Evolutionary conservation across 2,113 vertebrate genomes (phyloP).

Genomic region (Corythoichthys intestinalis): DNA sequence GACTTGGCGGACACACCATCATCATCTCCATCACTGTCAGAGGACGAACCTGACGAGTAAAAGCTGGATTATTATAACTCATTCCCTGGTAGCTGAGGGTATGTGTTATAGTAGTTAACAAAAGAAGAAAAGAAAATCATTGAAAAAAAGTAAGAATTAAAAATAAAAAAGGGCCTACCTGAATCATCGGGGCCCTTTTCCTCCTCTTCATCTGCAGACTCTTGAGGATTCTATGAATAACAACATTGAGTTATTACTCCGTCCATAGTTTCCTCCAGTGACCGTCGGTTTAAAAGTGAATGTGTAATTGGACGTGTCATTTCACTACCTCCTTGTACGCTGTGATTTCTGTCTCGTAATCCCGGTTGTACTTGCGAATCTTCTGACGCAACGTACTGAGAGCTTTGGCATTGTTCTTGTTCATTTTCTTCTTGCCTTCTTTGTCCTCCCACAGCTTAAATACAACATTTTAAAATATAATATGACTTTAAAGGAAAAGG

Average conservation of each 20-base stretch:
- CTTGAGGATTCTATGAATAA: conserved; percentile 79
- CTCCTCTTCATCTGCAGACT: conserved; percentile 86
- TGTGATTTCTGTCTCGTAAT: conserved; percentile 80
- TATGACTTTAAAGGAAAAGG: neutral
- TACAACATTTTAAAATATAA: neutral
- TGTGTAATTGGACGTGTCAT: neutral
- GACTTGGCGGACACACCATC: conserved; percentile 70
- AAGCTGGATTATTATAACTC: neutral
- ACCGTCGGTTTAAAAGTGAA: neutral
- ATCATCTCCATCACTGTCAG: conserved; percentile 66
- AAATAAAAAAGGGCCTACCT: conserved; percentile 53
- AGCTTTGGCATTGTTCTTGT: conserved; percentile 90
- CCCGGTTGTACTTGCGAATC: conserved; percentile 89
- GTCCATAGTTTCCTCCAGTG: neutral
- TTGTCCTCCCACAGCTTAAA: conserved; percentile 87
- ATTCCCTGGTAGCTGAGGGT: too few relatives aligned
- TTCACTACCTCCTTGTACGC: conserved; percentile 80
- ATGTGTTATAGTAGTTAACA: neutral
- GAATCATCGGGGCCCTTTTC: conserved; percentile 82
- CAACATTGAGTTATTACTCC: neutral
- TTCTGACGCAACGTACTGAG: conserved; percentile 87
- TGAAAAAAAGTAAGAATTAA: neutral
- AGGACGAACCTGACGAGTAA: conserved; percentile 56
- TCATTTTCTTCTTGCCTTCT: conserved; percentile 93
- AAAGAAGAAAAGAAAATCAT: neutral